Percentiles rank a stretch among this genome's conserved stretches.
Evolutionary conservation across 2,888 invertebrate genomes (phyloP).

Genomic region (Acrocera orbiculus): DNA sequence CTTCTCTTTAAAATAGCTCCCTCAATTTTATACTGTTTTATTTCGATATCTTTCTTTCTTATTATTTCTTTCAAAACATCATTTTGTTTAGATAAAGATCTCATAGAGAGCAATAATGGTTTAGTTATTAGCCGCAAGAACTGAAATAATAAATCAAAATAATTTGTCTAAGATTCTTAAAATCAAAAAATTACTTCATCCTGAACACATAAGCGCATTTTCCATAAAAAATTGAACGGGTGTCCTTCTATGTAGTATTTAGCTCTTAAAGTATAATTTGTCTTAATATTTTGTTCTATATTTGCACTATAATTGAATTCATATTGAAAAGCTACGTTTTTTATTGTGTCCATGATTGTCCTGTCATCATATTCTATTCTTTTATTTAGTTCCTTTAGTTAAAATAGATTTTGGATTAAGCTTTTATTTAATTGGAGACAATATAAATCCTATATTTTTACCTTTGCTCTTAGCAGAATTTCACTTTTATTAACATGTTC

Average conservation of each 20-base stretch:
- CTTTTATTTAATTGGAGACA: no score
- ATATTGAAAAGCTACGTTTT: constrained; percentile 10
- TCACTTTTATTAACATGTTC: no score
- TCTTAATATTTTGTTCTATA: neutral
- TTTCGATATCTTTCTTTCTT: constrained; percentile 23
- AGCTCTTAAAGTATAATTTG: constrained; percentile 12
- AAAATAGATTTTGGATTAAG: no score
- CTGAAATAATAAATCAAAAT: constrained; percentile 11
- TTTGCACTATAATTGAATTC: constrained; percentile 1
- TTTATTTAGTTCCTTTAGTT: constrained; percentile 19
- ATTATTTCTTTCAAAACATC: constrained; percentile 16
- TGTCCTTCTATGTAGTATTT: constrained; percentile 19
- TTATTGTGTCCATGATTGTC: constrained; percentile 15
- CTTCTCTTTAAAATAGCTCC: constrained; percentile 20
- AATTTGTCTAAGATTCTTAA: neutral
- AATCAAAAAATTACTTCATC: constrained; percentile 8
- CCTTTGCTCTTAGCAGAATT: no score
- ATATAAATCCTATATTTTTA: no score
- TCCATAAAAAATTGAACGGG: constrained; percentile 21
- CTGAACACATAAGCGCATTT: constrained; percentile 7
- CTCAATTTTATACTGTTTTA: constrained; percentile 22
- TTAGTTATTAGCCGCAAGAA: constrained; percentile 15
- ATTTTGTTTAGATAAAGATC: constrained; percentile 14
- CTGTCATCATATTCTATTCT: constrained; percentile 20
- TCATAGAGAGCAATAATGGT: constrained; percentile 15